Base-by-base conservation (phyloP, 2,888 invertebrate genomes). In the Dendrolimus houi region DNA sequence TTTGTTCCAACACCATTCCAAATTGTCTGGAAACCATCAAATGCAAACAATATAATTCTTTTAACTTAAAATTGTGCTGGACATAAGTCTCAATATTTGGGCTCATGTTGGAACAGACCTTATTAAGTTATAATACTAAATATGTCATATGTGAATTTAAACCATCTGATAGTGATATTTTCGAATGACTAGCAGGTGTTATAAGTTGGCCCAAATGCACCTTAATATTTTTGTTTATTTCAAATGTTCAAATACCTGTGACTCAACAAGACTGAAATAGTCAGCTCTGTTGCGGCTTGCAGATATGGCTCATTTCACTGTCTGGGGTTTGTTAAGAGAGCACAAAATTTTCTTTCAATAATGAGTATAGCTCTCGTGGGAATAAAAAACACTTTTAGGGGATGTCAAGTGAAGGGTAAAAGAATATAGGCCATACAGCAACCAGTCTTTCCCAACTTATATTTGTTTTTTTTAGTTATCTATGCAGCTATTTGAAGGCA, bases 401-500 rank as follows among this genome's bases (percentile, higher is more conserved):
- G 88, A 87, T 83, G 68, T 90, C 87, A 85, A 78, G 90, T 90
- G 90, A 90, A 90, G 90, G 89, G 90, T 86, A 71, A 60, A 64
- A 55, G 41, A 58, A 68, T 70, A 9, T 10, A 47, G 47, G 47
- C 47, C 47, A 47, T 47, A 47, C 47, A 47, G 29, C 29, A 29
- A 29, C 6, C 84, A 81, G 83, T 79, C 79, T 70, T 64, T 60
- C 58, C 60, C 56, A 54, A 47, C 52, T 52, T 56, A 55, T 54
- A 56, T 58, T 57, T 54, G 9, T 57, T 57, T 14, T 29, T 59
- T 40, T 55, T 55, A 60, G 55, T 55, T 58, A 29, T 29, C 58
- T 54, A 57, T 62, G 14, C n/a, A 53, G 52, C 29, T 14, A 54
- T 59, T 57, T 59, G 52, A 57, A 60, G 61, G 58, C 58, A 64